phyloP scores from a whole-genome alignment of 2,797 vertebrate species.

The Muraenolepis orangiensis region DNA sequence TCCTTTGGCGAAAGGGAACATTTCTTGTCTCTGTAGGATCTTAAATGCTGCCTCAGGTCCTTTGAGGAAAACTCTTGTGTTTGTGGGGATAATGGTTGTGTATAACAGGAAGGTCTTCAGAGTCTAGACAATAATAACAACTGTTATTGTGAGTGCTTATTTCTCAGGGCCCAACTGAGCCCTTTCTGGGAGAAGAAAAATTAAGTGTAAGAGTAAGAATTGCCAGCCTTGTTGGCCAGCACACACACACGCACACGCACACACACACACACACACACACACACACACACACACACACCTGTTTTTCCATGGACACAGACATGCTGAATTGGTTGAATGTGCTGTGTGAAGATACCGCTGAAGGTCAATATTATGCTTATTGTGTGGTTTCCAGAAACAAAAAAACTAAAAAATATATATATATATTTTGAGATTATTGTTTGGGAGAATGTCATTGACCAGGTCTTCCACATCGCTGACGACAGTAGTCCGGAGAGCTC shows the following conservation, averaged over 20 bases:
- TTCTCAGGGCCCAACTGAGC: neutral
- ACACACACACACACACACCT: neutral
- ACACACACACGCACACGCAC: neutral
- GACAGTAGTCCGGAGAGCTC: neutral
- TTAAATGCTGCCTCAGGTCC: conserved; percentile 25
- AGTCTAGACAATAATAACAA: neutral
- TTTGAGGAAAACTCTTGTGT: neutral
- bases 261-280: no score
- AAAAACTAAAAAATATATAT: no score
- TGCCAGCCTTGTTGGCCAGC: neutral
- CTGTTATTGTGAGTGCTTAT: neutral
- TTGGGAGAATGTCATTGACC: conserved; percentile 57
- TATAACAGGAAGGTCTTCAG: neutral
- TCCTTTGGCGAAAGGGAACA: conserved; percentile 9
- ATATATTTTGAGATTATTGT: conserved; percentile 49
- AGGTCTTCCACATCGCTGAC: conserved; percentile 6
- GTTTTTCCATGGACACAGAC: neutral
- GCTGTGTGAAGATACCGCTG: neutral
- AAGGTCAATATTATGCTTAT: conserved; percentile 37
- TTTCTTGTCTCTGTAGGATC: conserved; percentile 32
- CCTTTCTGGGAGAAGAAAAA: neutral
- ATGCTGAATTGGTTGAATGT: neutral
- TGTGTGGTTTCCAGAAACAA: conserved; percentile 33
- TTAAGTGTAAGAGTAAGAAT: neutral
- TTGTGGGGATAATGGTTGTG: neutral